A percentile compares a stretch with the other conserved stretches of the same genome.
Conservation (phyloP, 1,140 invertebrate species). For the Ptiloglossa arizonensis region DNA sequence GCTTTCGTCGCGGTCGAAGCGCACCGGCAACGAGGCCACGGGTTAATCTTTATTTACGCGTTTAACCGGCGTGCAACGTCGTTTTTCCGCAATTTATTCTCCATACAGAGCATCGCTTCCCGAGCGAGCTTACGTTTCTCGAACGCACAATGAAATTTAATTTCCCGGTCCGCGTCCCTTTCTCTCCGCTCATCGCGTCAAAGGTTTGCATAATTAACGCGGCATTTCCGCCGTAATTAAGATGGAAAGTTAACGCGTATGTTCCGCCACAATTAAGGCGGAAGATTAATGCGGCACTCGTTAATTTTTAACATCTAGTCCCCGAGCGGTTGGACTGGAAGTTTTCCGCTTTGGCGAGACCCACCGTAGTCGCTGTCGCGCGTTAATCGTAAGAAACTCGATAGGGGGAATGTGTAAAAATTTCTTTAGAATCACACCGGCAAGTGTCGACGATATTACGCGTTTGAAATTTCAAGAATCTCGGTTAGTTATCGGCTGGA, state of each 20-base stretch:
- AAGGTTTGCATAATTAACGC: slow-evolving; percentile 25
- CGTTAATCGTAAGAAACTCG: neutral
- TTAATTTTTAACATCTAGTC: slow-evolving; percentile 9
- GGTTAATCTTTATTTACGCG: neutral
- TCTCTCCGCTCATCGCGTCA: neutral
- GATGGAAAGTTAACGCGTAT: slow-evolving; percentile 13
- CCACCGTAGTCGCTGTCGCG: no score
- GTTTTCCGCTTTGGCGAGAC: neutral
- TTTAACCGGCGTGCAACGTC: neutral
- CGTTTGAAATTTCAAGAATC: no score
- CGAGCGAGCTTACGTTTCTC: neutral
- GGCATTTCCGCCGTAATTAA: slow-evolving; percentile 20
- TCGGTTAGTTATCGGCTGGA: no score
- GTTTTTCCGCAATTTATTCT: neutral
- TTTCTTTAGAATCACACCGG: neutral
- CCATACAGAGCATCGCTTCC: neutral
- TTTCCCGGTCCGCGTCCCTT: neutral
- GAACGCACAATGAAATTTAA: slow-evolving; percentile 4
- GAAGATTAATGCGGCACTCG: slow-evolving; percentile 1
- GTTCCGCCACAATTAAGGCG: slow-evolving; percentile 3
- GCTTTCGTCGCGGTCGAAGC: neutral
- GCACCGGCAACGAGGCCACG: no score
- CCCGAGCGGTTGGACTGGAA: neutral
- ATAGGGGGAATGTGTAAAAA: neutral
- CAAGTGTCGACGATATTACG: no score